Percentiles rank a stretch among this genome's conserved stretches.
Evolutionary conservation across 2,113 vertebrate genomes (phyloP).

Genomic region (Oreamnos americanus): DNA sequence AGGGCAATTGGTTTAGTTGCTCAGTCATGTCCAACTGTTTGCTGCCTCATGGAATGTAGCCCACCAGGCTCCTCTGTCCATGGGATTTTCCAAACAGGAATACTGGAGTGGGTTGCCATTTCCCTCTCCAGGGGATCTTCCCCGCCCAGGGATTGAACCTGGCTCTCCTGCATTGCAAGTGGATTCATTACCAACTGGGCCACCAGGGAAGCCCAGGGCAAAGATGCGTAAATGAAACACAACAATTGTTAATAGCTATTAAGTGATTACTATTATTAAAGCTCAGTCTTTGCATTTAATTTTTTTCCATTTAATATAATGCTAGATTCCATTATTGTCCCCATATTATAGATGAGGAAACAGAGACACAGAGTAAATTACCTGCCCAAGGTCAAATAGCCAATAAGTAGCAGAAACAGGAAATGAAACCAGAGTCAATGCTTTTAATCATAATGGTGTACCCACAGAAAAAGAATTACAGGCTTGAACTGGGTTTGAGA

Average conservation of each 20-base stretch:
- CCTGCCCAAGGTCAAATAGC: not conserved
- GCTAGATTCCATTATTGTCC: not conserved
- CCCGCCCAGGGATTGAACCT: not conserved
- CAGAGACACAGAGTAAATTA: not conserved
- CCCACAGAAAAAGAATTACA: not conserved
- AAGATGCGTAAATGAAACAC: not conserved
- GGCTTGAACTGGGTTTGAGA: not conserved
- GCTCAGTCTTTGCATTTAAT: not conserved
- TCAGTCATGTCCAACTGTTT: not conserved
- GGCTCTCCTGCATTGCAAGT: not conserved
- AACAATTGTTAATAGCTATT: not conserved
- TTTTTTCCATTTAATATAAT: conserved; percentile 11
- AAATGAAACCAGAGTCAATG: not conserved
- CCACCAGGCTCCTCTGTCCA: not conserved
- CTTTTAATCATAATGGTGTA: not conserved
- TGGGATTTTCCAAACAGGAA: not conserved
- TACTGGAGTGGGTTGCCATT: not conserved
- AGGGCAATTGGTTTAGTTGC: not conserved
- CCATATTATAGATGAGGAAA: not conserved
- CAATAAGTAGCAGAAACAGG: not conserved
- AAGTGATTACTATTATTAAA: not conserved
- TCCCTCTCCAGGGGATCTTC: not conserved
- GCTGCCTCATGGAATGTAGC: not conserved
- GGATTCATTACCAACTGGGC: not conserved
- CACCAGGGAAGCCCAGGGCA: not conserved